Base-by-base conservation (phyloP, 2,888 invertebrate genomes). In the Orchesella flavescens region DNA sequence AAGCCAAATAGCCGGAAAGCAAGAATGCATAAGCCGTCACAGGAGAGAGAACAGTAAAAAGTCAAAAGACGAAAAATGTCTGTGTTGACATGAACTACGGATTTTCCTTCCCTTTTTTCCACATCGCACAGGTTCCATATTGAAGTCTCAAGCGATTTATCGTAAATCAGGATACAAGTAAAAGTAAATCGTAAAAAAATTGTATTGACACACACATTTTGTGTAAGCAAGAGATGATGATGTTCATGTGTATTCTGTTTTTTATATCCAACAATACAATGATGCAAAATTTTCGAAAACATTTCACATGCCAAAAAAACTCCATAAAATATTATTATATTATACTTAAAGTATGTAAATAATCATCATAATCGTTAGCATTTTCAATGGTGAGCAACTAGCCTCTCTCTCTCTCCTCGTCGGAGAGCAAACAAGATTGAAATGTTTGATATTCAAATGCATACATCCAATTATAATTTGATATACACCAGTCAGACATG, bases 401-500 rank as follows among this genome's bases (percentile, higher is more conserved):
- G 34, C n/a, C n/a, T n/a, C n/a, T n/a, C n/a, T n/a, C n/a, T n/a
- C n/a, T n/a, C n/a, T n/a, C n/a, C n/a, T n/a, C n/a, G n/a, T 68
- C 9, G 4, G 43, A 69, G 23, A 61, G 75, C 53, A 74, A 81
- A 81, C 81, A 81, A 81, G 81, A 81, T 81, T 81, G 81, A 81
- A 81, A 75, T 81, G 81, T 81, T n/a, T 81, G 81, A 81, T 81
- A 81, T 59, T 81, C 75, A 75, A 81, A 81, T 69, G 63, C 81
- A 66, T 81, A 81, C 81, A 81, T 69, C 81, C 81, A 81, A 81
- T 81, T 75, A 81, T 81, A 79, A 75, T 75, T 74, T 81, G 81
- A 81, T 81, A 69, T 81, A 81, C 81, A 81, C 69, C 75, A 81
- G 81, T 81, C 81, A 71, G 81, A 81, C 81, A 81, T 81, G 81